Evolutionary conservation across 2,888 invertebrate species (phyloP).

Genomic region (Oeneis ivallda): DNA sequence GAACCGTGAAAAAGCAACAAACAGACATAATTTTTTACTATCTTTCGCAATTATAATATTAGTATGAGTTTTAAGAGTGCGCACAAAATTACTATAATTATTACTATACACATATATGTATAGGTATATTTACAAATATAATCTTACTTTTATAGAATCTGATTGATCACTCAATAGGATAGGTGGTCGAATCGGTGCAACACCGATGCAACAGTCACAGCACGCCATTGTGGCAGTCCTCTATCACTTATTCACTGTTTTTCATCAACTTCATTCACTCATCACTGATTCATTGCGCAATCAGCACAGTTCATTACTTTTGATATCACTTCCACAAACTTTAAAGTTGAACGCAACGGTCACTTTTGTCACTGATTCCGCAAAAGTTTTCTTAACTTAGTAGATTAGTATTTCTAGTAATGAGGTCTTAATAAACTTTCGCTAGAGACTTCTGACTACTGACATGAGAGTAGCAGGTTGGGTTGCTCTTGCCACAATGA

Average conservation of each 20-base stretch:
- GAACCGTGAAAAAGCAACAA: too few relatives aligned
- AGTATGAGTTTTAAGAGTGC: not conserved
- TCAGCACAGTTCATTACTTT: slow-evolving; percentile 46
- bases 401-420: slow-evolving; percentile 1
- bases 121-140: not conserved
- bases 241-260: slow-evolving; percentile 55
- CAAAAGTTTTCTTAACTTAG: slow-evolving; percentile 9
- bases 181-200: slow-evolving; percentile 87
- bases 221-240: slow-evolving; percentile 76
- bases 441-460: slow-evolving; percentile 62
- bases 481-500: slow-evolving; percentile 77
- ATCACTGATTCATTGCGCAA: slow-evolving; percentile 63
- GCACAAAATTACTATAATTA: not conserved
- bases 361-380: slow-evolving; percentile 30
- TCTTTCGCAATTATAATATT: too few relatives aligned
- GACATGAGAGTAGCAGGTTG: slow-evolving; percentile 71
- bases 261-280: slow-evolving; percentile 47
- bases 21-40: too few relatives aligned
- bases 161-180: slow-evolving; percentile 88
- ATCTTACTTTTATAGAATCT: slow-evolving; percentile 88
- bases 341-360: not conserved
- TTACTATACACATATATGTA: not conserved
- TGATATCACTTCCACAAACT: slow-evolving; percentile 37
- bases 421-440: slow-evolving; percentile 59
- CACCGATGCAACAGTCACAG: slow-evolving; percentile 85